Evolutionary conservation across 2,113 vertebrate species (phyloP).

Genomic region (Ivindomyrus marchei): DNA sequence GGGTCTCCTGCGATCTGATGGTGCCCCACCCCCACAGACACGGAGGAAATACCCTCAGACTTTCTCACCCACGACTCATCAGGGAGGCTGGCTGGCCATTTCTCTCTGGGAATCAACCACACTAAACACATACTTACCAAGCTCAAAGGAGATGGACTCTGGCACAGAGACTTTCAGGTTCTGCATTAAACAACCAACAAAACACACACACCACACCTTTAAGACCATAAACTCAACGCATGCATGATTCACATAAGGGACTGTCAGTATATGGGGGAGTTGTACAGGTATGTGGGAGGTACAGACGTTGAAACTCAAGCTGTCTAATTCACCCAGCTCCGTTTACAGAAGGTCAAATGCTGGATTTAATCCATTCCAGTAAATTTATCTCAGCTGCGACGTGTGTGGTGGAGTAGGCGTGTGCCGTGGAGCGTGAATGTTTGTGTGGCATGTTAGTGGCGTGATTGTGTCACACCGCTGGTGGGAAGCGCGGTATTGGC

Average conservation of each 20-base stretch:
- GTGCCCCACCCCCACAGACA: neutral
- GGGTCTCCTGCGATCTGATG: conserved; percentile 74
- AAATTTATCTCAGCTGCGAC: neutral
- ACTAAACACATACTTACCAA: conserved; percentile 62
- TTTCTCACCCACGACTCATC: neutral
- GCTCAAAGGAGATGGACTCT: conserved; percentile 74
- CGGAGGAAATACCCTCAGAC: neutral
- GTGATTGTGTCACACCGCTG: neutral
- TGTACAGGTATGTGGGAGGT: neutral
- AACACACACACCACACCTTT: neutral
- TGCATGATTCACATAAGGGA: neutral
- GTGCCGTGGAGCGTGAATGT: neutral
- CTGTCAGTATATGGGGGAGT: neutral
- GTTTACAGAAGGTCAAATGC: neutral
- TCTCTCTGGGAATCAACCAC: neutral
- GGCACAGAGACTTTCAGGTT: conserved; percentile 86
- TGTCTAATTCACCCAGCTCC: neutral
- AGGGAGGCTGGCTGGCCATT: neutral
- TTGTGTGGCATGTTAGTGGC: neutral
- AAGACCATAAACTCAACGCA: neutral
- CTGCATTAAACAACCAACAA: conserved; percentile 47
- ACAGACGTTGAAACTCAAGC: neutral
- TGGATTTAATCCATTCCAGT: neutral
- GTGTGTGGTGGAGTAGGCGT: neutral
- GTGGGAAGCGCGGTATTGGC: neutral